Evolutionary conservation across 1,140 invertebrate species (phyloP).

Genomic region (Aleiodes sp.): DNA sequence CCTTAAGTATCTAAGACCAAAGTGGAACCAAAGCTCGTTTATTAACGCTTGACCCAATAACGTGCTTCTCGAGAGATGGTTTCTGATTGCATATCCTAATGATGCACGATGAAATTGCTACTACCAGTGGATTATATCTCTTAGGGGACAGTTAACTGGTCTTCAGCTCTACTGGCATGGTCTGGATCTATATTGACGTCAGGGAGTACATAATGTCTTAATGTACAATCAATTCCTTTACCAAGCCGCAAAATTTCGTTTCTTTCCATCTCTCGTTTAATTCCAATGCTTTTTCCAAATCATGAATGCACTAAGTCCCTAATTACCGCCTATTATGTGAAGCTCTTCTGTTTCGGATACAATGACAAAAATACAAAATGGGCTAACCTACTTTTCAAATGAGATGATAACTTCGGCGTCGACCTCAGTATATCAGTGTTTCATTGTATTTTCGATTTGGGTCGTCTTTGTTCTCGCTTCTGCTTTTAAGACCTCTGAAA

Average conservation of each 20-base stretch:
- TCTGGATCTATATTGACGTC: neutral
- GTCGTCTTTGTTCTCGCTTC: slow-evolving; percentile 24
- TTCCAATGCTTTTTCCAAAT: too few species aligned
- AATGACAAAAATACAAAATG: slow-evolving; percentile 9
- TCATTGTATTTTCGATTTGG: slow-evolving; percentile 23
- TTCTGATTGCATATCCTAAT: slow-evolving; percentile 32
- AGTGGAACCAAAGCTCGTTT: neutral
- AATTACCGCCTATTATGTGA: too few species aligned
- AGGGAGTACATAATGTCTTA: slow-evolving; percentile 3
- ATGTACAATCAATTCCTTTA: neutral
- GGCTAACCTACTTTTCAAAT: slow-evolving; percentile 28
- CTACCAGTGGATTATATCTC: slow-evolving; percentile 34
- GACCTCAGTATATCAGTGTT: slow-evolving; percentile 18
- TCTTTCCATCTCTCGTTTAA: neutral
- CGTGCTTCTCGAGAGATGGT: slow-evolving; percentile 20
- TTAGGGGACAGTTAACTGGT: slow-evolving; percentile 22
- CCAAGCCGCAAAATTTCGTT: neutral
- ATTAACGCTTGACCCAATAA: slow-evolving; percentile 4
- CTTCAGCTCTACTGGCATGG: neutral
- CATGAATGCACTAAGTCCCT: too few species aligned
- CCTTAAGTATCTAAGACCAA: neutral
- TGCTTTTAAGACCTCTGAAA: neutral
- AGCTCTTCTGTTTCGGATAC: too few species aligned
- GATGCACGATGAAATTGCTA: slow-evolving; percentile 22
- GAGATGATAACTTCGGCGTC: slow-evolving; percentile 22